Conservation (phyloP, 2,797 vertebrate species). For the Oryzias dopingdopingensis region DNA sequence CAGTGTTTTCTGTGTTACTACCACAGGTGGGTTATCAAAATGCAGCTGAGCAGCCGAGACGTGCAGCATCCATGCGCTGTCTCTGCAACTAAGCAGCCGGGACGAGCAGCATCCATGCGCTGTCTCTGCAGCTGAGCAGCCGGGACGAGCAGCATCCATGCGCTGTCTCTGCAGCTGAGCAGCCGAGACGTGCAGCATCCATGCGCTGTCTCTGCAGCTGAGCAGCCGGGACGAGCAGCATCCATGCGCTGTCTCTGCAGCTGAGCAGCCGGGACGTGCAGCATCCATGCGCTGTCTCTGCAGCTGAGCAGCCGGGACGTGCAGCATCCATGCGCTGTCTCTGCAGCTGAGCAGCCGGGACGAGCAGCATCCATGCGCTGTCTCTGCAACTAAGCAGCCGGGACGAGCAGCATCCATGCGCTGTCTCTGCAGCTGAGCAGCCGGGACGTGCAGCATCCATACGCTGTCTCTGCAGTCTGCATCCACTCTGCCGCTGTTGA, state of each 20-base stretch:
- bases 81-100: conserved; percentile 67
- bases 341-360: conserved; percentile 54
- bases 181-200: conserved; percentile 66
- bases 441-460: conserved; percentile 72
- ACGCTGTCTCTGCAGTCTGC: conserved; percentile 98
- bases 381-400: conserved; percentile 74
- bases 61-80: conserved; percentile 86
- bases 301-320: conserved; percentile 55
- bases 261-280: conserved; percentile 60
- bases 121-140: conserved; percentile 78
- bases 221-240: conserved; percentile 59
- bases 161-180: conserved; percentile 82
- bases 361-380: conserved; percentile 83
- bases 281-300: conserved; percentile 87
- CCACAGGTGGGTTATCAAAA: conserved; percentile 50
- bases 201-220: conserved; percentile 86
- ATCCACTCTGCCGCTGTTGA: conserved; percentile 95
- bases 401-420: conserved; percentile 80
- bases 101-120: conserved; percentile 81
- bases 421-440: conserved; percentile 83
- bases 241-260: conserved; percentile 83
- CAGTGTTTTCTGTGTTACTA: conserved; percentile 34
- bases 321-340: conserved; percentile 87
- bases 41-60: conserved; percentile 35
- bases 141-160: conserved; percentile 76